Conservation (phyloP, 30 jellyfish, hydroid and myxozoan species). For the Turritopsis dohrnii region DNA sequence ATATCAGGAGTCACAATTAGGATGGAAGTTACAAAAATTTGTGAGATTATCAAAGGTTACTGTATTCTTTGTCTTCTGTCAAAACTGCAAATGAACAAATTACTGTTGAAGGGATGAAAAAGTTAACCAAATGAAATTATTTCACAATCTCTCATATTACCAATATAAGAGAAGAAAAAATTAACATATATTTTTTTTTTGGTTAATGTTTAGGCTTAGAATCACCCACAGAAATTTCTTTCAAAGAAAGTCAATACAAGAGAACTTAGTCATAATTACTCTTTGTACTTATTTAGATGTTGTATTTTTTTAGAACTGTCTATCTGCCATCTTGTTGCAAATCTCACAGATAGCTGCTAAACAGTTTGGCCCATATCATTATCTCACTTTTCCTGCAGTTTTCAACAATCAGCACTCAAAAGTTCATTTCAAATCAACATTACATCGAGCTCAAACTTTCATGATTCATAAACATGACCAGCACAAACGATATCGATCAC, state of each 20-base stretch:
- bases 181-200: background rate
- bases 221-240: too few relatives aligned
- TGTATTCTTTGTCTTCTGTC: too few relatives aligned
- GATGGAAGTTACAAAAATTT: too few relatives aligned
- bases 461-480: slow-evolving; percentile 44
- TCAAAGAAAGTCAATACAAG: too few relatives aligned
- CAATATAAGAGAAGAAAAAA: too few relatives aligned
- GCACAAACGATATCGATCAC: slow-evolving; percentile 37
- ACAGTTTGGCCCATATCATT: slow-evolving; percentile 53
- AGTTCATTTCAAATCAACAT: slow-evolving; percentile 27
- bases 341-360: slow-evolving; percentile 50
- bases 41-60: too few relatives aligned
- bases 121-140: too few relatives aligned
- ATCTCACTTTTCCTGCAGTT: slow-evolving; percentile 45
- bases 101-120: too few relatives aligned
- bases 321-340: slow-evolving; percentile 42
- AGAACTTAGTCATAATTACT: too few relatives aligned
- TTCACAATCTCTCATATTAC: too few relatives aligned
- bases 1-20: too few relatives aligned
- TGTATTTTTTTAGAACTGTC: slow-evolving; percentile 43
- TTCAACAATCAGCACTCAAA: slow-evolving; percentile 32
- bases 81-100: too few relatives aligned
- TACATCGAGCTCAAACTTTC: slow-evolving; percentile 65
- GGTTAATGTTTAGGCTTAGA: background rate
- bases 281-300: background rate